These are phyloP conservation scores for Drosophila mayaguana DNA, from an alignment of 2,888 invertebrate species.

Conservation along the genomic window DNA sequence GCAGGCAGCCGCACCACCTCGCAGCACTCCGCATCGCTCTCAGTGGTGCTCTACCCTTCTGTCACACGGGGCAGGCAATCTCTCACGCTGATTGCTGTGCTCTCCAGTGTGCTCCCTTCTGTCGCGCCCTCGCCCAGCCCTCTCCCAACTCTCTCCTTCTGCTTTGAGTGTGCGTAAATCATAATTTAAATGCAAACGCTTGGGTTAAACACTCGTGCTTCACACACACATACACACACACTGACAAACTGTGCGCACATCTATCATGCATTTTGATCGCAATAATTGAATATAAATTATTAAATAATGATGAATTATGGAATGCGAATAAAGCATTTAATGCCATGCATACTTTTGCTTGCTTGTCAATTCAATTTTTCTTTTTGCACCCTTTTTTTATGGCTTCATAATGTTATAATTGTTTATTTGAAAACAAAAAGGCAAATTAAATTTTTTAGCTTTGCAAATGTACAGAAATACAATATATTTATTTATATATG, in stretches of 20 bases:
- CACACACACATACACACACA: neutral
- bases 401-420: too few species aligned
- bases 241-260: constrained; percentile 17
- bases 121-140: neutral
- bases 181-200: constrained; percentile 46
- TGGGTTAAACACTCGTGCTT: constrained; percentile 36
- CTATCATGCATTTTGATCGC: constrained; percentile 4
- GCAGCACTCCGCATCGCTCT: neutral
- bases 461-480: too few species aligned
- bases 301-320: neutral
- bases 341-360: neutral
- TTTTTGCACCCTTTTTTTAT: too few species aligned
- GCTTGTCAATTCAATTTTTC: neutral
- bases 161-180: constrained; percentile 27
- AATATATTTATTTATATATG: too few species aligned
- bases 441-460: too few species aligned
- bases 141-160: neutral
- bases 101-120: neutral
- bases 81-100: constrained; percentile 11
- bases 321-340: neutral
- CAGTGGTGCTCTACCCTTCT: neutral
- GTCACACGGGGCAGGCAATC: constrained; percentile 22
- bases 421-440: too few species aligned
- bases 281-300: constrained; percentile 14
- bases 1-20: constrained; percentile 3